Percentiles rank a stretch among this genome's conserved stretches.
phyloP scores from a whole-genome alignment of 2,888 invertebrate genomes.

The Lepidocyrtoides sp. region DNA sequence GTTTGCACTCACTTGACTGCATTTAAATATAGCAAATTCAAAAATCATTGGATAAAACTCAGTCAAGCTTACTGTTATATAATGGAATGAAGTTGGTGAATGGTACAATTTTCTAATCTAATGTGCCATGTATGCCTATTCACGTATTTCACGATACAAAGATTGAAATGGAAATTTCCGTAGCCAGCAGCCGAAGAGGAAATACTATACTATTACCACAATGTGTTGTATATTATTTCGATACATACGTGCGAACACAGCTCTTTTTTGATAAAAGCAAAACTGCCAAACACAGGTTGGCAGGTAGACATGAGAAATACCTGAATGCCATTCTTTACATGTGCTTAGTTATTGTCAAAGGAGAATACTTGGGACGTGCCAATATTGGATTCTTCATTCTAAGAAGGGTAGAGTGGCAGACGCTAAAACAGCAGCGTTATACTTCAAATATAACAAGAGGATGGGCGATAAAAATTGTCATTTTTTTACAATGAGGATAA shows the following conservation, averaged over 20 bases:
- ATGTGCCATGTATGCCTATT: conserved; percentile 12
- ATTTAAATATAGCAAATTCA: not conserved
- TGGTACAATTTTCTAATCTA: conserved; percentile 26
- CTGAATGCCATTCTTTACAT: not conserved
- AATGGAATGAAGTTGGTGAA: conserved; percentile 2
- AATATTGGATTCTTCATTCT: not conserved
- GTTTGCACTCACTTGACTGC: not conserved
- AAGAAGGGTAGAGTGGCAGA: not conserved
- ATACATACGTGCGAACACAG: not conserved
- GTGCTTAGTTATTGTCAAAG: not conserved
- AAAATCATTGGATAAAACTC: conserved; percentile 11
- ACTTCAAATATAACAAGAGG: too few relatives aligned
- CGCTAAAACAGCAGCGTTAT: not conserved
- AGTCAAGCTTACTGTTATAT: not conserved
- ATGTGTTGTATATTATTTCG: not conserved
- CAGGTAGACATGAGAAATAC: not conserved
- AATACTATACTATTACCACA: too few relatives aligned
- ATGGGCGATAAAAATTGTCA: not conserved
- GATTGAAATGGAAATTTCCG: not conserved
- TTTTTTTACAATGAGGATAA: not conserved
- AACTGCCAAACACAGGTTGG: too few relatives aligned
- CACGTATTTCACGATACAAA: too few relatives aligned
- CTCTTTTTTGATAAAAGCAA: not conserved
- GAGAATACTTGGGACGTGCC: not conserved
- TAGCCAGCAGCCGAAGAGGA: too few relatives aligned